Conservation (phyloP, 2,797 vertebrate species). For the Artibeus jamaicensis region DNA sequence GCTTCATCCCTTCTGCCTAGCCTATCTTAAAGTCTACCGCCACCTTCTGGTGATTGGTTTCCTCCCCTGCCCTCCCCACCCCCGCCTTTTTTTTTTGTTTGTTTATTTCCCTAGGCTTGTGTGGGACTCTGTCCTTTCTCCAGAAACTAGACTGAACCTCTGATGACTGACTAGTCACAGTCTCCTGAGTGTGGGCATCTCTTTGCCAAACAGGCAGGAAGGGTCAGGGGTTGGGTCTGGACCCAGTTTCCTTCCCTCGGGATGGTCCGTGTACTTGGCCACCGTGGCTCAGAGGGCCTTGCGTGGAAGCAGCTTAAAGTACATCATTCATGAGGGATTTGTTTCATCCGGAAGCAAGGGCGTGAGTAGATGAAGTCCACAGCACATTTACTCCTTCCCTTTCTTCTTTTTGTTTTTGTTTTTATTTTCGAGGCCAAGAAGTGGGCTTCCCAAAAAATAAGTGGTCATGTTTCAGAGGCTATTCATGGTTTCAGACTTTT, state of each 20-base stretch:
- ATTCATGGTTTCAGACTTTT: background rate
- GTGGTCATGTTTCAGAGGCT: background rate
- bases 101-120: background rate
- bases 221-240: background rate
- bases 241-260: background rate
- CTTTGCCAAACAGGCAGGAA: background rate
- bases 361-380: conserved; percentile 55
- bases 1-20: conserved; percentile 30
- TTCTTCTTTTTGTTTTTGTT: background rate
- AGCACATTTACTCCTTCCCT: conserved; percentile 49
- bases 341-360: conserved; percentile 36
- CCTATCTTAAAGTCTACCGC: conserved; percentile 81
- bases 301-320: conserved; percentile 56
- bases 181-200: background rate
- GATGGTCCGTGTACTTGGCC: conserved; percentile 43
- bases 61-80: background rate
- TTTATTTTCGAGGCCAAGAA: conserved; percentile 67
- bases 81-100: background rate
- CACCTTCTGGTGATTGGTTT: conserved; percentile 81
- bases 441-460: background rate
- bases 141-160: conserved; percentile 52
- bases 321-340: conserved; percentile 69
- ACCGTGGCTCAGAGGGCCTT: conserved; percentile 35
- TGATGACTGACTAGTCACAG: conserved; percentile 34
- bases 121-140: conserved; percentile 48